Percentiles rank a stretch among this genome's conserved stretches.
Conservation (phyloP, 2,888 invertebrate species). For the Thecocarcelia acutangulata region DNA sequence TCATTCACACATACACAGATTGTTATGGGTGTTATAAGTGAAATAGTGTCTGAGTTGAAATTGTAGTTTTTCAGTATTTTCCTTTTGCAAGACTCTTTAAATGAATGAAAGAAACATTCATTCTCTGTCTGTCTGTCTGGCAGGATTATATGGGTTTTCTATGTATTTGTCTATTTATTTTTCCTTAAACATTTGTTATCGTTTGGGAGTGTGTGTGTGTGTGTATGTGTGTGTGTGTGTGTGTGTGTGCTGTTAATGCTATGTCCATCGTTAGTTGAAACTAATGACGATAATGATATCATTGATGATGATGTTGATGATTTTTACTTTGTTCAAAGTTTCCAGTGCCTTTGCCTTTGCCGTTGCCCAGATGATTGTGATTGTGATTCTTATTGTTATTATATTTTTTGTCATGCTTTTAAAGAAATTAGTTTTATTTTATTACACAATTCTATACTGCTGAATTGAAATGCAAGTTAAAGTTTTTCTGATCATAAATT, state of each 20-base stretch:
- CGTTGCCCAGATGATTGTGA: conserved; percentile 37
- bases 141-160: background rate
- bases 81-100: conserved; percentile 19
- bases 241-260: conserved; percentile 42
- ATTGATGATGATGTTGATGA: background rate
- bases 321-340: background rate
- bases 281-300: conserved; percentile 51
- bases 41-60: conserved; percentile 53
- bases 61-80: conserved; percentile 13
- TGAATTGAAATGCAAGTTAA: too few relatives aligned
- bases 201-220: background rate
- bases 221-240: too few relatives aligned
- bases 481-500: too few relatives aligned
- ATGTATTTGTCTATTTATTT: conserved; percentile 25
- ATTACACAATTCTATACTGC: background rate
- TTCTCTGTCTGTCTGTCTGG: conserved; percentile 7
- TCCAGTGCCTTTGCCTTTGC: conserved; percentile 31
- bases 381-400: conserved; percentile 28
- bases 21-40: conserved; percentile 42
- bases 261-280: conserved; percentile 43
- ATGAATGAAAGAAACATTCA: conserved; percentile 39
- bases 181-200: conserved; percentile 31
- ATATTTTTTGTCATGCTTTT: conserved; percentile 30
- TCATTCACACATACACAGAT: background rate
- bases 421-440: conserved; percentile 51